Percentiles rank a stretch among this genome's conserved stretches.
phyloP scores from a whole-genome alignment of 2,797 vertebrate species.

The Catamblyrhynchus diadema region DNA sequence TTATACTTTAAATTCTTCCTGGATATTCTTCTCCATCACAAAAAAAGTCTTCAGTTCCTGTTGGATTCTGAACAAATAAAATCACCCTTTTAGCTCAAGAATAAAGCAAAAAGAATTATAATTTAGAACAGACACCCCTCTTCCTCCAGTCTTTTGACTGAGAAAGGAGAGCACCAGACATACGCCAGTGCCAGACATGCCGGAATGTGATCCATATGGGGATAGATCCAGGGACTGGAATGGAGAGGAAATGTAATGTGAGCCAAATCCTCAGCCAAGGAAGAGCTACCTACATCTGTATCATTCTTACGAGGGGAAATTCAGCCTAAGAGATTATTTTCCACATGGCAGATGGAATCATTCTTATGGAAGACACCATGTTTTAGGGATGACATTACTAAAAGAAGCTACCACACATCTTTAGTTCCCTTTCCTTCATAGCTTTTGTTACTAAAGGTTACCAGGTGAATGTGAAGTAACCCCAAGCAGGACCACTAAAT shows the following conservation, averaged over 20 bases:
- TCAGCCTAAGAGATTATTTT: neutral
- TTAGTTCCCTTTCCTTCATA: neutral
- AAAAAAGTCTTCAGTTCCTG: neutral
- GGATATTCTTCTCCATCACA: neutral
- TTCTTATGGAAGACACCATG: neutral
- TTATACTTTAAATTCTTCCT: neutral
- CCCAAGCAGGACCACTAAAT: neutral
- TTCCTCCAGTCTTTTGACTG: neutral
- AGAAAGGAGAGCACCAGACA: neutral
- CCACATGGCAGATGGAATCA: neutral
- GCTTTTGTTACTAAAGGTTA: neutral
- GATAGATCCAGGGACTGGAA: neutral
- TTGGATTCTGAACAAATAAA: neutral
- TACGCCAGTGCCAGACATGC: neutral
- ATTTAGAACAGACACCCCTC: neutral
- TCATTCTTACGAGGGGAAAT: neutral
- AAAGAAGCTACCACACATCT: neutral
- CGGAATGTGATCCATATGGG: neutral
- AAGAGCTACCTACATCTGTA: neutral
- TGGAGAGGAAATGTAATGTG: neutral
- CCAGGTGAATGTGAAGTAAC: neutral
- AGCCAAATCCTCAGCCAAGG: neutral
- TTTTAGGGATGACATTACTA: neutral
- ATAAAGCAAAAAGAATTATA: neutral
- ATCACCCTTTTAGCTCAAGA: neutral